A percentile compares a stretch with the other conserved stretches of the same genome.
These are phyloP conservation scores for Drosophila suboccidentalis DNA, from an alignment of 2,888 invertebrate species.

Conservation along the genomic window DNA sequence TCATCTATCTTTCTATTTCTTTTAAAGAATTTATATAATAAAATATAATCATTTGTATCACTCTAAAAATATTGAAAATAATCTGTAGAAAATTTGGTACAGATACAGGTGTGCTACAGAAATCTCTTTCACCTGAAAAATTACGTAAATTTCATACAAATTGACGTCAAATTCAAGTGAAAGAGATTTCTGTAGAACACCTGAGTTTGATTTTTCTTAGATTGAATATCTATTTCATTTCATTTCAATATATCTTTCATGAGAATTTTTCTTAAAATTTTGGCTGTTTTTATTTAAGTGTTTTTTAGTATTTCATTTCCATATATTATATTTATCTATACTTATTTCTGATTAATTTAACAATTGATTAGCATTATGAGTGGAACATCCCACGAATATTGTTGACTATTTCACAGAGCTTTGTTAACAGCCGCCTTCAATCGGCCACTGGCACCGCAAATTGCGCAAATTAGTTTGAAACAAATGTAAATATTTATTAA, in stretches of 20 bases:
- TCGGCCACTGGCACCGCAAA: conserved; percentile 35
- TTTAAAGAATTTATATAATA: neutral
- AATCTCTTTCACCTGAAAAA: no score
- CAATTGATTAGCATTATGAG: conserved; percentile 7
- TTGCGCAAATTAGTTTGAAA: conserved; percentile 79
- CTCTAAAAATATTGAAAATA: no score
- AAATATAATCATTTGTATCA: neutral
- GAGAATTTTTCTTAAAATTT: no score
- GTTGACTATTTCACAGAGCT: conserved; percentile 44
- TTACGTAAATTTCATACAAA: no score
- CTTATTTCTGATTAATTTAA: neutral
- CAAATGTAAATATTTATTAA: conserved; percentile 82
- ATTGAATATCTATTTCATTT: no score
- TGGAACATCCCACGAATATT: conserved; percentile 31
- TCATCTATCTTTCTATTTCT: neutral
- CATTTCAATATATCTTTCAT: no score
- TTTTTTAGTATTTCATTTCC: neutral
- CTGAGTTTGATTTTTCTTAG: no score
- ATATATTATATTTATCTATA: neutral
- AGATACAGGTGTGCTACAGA: no score
- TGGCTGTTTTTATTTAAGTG: no score
- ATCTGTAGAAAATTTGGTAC: neutral
- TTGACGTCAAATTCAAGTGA: no score
- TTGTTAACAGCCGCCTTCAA: conserved; percentile 17
- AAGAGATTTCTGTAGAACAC: no score